These are phyloP conservation scores for Meloidogyne floridensis DNA, from an alignment of 1,140 invertebrate genomes.

Conservation along the genomic window DNA sequence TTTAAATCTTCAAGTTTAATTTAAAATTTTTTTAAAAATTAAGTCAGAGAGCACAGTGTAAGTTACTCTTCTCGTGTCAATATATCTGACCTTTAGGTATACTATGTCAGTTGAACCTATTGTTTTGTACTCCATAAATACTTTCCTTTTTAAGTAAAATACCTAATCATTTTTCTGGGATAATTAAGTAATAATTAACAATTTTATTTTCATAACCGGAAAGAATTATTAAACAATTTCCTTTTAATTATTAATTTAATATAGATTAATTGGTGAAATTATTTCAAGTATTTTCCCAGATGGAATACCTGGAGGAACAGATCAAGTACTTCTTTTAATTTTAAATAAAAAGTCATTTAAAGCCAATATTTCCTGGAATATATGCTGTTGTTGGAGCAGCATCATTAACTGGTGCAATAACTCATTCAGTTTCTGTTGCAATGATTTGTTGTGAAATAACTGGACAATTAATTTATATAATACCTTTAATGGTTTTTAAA, in stretches of 20 bases:
- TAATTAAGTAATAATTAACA: too few species aligned
- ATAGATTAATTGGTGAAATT: constrained; percentile 78
- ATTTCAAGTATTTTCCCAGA: constrained; percentile 89
- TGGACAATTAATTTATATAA: constrained; percentile 91
- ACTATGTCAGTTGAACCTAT: too few species aligned
- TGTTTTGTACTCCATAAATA: too few species aligned
- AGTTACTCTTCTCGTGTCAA: too few species aligned
- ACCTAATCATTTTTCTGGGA: too few species aligned
- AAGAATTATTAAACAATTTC: too few species aligned
- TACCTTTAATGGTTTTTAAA: constrained; percentile 82
- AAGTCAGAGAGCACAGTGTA: too few species aligned
- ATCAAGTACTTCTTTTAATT: constrained; percentile 31
- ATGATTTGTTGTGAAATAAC: constrained; percentile 99
- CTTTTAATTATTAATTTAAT: background rate
- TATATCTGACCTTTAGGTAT: too few species aligned
- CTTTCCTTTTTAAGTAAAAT: too few species aligned
- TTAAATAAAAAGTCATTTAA: background rate
- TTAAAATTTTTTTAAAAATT: too few species aligned
- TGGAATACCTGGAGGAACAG: constrained; percentile 75
- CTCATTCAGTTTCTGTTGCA: constrained; percentile 93
- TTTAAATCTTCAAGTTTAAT: too few species aligned
- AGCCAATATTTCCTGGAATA: constrained; percentile 79
- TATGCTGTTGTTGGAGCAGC: constrained; percentile 78
- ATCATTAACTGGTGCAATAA: constrained; percentile 90
- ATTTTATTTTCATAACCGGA: too few species aligned